phyloP scores from a whole-genome alignment of 1,140 invertebrate genomes.

The Diuraphis noxia region DNA sequence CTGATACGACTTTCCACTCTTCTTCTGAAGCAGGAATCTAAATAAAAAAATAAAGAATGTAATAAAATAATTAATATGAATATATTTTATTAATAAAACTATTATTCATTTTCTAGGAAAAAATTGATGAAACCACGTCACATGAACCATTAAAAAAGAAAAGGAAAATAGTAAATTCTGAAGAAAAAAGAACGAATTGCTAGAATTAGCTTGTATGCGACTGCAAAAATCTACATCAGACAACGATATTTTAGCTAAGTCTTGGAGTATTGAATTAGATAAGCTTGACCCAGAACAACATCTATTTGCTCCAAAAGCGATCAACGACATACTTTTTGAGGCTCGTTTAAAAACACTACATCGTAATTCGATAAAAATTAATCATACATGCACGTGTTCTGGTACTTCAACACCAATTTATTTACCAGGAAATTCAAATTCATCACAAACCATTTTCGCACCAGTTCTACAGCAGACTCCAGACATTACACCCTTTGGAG shows the following conservation, averaged over 20 bases:
- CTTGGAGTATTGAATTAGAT: neutral
- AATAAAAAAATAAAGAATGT: no score
- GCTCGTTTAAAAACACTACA: neutral
- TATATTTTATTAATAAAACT: no score
- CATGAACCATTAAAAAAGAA: no score
- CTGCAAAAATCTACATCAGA: neutral
- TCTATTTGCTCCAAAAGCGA: conserved; percentile 9
- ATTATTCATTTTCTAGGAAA: no score
- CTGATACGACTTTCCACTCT: conserved; percentile 58
- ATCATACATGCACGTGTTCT: neutral
- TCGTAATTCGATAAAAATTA: neutral
- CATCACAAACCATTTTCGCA: neutral
- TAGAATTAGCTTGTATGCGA: neutral
- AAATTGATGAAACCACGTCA: no score
- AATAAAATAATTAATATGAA: no score
- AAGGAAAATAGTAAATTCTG: conserved; percentile 25
- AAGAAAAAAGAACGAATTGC: conserved; percentile 31
- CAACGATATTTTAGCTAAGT: neutral
- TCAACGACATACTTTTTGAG: neutral
- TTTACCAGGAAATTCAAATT: neutral
- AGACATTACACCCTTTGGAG: neutral
- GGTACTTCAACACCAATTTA: neutral
- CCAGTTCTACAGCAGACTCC: neutral
- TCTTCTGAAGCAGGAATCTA: conserved; percentile 55
- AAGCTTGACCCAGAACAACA: neutral